Base-by-base conservation (phyloP, 1,140 invertebrate genomes). In the Conus betulinus region DNA sequence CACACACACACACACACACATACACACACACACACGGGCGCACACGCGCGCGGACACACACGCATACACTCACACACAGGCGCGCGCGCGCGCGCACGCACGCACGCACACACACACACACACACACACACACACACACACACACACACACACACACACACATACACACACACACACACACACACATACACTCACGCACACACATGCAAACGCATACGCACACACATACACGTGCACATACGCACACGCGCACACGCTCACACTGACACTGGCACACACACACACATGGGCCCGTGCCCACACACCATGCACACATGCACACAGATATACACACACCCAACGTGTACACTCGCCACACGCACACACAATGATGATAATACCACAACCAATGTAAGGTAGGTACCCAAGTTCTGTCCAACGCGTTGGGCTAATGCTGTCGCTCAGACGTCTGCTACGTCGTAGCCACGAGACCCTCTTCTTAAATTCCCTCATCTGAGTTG, bases 1-100 rank as follows among this genome's bases (percentile, higher is more conserved):
- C n/a, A 23, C 76, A 79, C 76, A 79, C 76, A 79, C 76, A 27
- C n/a, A 51, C 76, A 79, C n/a, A n/a, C 76, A n/a, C 76, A n/a
- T 4, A 51, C 76, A 25, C 76, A n/a, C n/a, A 79, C 76, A 79
- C 76, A 79, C 76, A 5, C 76, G n/a, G 3, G n/a, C n/a, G n/a
- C 76, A n/a, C 39, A 5, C 76, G 5, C 39, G 39, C 39, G n/a
- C n/a, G n/a, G n/a, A n/a, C n/a, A n/a, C n/a, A 5, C 76, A 79
- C 39, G 39, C 39, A 51, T 5, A 3, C 39, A n/a, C 76, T 1
- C 76, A 79, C 76, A 3, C 39, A 51, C 76, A 5, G 3, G 5
- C 76, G n/a, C n/a, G 5, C 76, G n/a, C 39, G 5, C 39, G 3
- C 76, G 5, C 76, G 5, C 76, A n/a, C 39, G 5, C 76, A 3